Conservation (phyloP, 2,113 vertebrate genomes). For the Aegithalos caudatus region DNA sequence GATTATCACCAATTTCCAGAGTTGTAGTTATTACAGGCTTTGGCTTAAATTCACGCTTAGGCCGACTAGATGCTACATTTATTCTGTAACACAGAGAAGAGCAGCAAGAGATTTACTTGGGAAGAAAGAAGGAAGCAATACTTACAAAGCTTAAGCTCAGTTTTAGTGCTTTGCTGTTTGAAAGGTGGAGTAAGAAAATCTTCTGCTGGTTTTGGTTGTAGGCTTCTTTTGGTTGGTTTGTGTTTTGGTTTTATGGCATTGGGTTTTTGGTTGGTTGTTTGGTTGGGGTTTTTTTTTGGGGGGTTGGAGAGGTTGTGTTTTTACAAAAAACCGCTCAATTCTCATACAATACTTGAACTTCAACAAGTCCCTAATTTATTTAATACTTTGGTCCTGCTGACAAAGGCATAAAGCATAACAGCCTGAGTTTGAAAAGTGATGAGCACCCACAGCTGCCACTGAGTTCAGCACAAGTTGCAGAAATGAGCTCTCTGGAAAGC, state of each 20-base stretch:
- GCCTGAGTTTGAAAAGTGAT: background rate
- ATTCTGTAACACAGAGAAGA: slow-evolving; percentile 75
- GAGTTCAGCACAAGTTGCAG: slow-evolving; percentile 8
- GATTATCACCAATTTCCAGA: slow-evolving; percentile 73
- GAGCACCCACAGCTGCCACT: slow-evolving; percentile 25
- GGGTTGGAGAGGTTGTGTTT: background rate
- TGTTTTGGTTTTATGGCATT: background rate
- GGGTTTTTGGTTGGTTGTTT: background rate
- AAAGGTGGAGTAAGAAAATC: background rate
- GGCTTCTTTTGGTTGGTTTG: background rate
- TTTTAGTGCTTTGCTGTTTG: background rate
- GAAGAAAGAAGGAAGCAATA: background rate
- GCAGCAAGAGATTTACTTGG: background rate
- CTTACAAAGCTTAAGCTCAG: background rate
- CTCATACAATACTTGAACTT: background rate
- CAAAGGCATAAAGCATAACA: slow-evolving; percentile 9
- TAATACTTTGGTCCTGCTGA: background rate
- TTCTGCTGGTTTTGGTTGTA: background rate
- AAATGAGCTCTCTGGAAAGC: background rate
- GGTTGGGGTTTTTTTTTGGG: background rate
- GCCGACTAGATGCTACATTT: slow-evolving; percentile 74
- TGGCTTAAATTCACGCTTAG: slow-evolving; percentile 82
- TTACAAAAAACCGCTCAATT: background rate
- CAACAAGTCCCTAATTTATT: background rate
- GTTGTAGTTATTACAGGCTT: slow-evolving; percentile 75